Conservation (phyloP, 2,888 invertebrate species). For the Camponotus fellah region DNA sequence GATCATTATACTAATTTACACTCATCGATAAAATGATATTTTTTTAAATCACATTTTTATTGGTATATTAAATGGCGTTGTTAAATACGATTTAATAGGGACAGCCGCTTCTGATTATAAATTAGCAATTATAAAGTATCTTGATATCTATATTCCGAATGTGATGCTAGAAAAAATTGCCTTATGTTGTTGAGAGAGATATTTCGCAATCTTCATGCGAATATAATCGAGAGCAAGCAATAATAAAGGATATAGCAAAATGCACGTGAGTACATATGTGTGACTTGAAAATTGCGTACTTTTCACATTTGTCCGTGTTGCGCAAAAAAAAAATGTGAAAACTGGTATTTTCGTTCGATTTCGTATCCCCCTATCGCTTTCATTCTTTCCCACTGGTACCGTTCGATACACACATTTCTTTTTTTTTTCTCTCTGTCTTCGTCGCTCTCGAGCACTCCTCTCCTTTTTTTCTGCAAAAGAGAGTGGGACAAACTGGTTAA, state of each 20-base stretch:
- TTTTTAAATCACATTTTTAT: not conserved
- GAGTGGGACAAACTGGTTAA: constrained; percentile 86
- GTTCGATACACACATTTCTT: not conserved
- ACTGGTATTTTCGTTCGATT: constrained; percentile 58
- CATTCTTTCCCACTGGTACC: constrained; percentile 43
- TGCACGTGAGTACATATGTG: constrained; percentile 10
- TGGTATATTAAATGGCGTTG: not conserved
- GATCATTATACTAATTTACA: not conserved
- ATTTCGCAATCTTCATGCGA: constrained; percentile 27
- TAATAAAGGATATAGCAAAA: constrained; percentile 6
- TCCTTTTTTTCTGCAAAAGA: constrained; percentile 78
- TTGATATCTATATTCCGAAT: not conserved
- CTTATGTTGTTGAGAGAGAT: constrained; percentile 23
- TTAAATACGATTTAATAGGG: constrained; percentile 4
- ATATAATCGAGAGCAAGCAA: constrained; percentile 8
- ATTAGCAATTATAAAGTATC: not conserved
- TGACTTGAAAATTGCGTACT: constrained; percentile 36
- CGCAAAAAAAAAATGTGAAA: constrained; percentile 44
- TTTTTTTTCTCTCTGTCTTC: constrained; percentile 41
- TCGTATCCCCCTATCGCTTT: constrained; percentile 64
- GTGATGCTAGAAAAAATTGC: not conserved
- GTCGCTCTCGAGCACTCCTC: constrained; percentile 52
- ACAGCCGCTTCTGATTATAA: not conserved
- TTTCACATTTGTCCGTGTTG: constrained; percentile 33
- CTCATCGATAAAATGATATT: not conserved